Conservation (phyloP, 2,888 invertebrate species). For the Eupithecia subfuscata region DNA sequence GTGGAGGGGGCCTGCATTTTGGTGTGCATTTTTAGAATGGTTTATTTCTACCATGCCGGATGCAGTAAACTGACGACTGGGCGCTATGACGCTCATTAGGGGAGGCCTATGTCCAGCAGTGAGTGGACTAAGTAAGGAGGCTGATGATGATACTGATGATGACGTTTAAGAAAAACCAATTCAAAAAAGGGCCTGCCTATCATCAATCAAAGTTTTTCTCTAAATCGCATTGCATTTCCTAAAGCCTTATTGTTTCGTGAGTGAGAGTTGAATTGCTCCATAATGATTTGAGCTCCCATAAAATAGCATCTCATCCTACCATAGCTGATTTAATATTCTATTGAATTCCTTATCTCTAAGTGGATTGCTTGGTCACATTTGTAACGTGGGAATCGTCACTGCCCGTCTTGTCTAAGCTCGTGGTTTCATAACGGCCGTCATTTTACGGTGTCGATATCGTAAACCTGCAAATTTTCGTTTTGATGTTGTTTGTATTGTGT, state of each 20-base stretch:
- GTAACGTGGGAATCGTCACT: conserved; percentile 77
- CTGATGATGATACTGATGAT: neutral
- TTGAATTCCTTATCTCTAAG: conserved; percentile 76
- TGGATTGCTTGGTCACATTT: conserved; percentile 64
- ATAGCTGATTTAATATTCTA: conserved; percentile 74
- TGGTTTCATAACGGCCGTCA: conserved; percentile 6
- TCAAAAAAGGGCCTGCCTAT: neutral
- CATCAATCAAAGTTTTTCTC: conserved; percentile 4
- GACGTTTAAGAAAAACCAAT: neutral
- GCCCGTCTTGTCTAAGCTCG: conserved; percentile 29
- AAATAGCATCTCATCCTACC: conserved; percentile 57
- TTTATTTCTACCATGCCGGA: no score
- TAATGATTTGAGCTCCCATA: conserved; percentile 45
- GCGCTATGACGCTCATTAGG: neutral
- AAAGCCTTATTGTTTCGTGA: conserved; percentile 40
- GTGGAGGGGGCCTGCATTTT: no score
- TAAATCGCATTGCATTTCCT: conserved; percentile 10
- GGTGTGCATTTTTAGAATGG: no score
- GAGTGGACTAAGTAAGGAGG: neutral
- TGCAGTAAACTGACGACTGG: no score
- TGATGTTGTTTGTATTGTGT: no score
- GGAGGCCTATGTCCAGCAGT: neutral
- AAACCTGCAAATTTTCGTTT: neutral
- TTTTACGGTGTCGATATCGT: neutral
- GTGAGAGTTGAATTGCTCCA: conserved; percentile 32